Evolutionary conservation across 2,797 vertebrate species (phyloP).

Genomic region (Pogoniulus pusillus): DNA sequence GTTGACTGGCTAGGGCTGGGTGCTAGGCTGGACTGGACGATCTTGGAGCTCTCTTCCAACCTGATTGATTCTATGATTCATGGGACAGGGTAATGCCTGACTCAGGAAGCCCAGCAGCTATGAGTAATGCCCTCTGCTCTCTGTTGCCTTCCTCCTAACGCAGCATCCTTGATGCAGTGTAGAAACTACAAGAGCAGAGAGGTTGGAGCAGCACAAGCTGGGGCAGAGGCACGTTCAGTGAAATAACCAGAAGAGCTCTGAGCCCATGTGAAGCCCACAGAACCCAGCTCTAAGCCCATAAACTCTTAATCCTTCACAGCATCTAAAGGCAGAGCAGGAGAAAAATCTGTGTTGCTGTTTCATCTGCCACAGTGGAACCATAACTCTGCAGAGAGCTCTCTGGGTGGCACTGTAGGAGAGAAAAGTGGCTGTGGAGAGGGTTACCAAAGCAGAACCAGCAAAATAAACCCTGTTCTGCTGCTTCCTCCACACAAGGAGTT

Average conservation of each 20-base stretch:
- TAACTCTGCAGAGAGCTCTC: background rate
- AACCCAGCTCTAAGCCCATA: too few relatives aligned
- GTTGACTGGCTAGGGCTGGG: too few relatives aligned
- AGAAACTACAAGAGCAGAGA: background rate
- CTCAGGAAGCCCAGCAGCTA: background rate
- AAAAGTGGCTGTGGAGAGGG: background rate
- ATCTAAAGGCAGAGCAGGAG: background rate
- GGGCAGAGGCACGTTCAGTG: background rate
- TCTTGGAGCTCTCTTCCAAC: too few relatives aligned
- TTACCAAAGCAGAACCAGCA: background rate
- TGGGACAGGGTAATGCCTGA: background rate
- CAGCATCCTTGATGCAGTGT: background rate
- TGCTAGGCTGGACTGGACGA: too few relatives aligned
- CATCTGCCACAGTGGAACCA: background rate
- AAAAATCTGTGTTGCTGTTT: background rate
- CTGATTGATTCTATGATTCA: too few relatives aligned
- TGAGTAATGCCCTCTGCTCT: background rate
- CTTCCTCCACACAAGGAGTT: background rate
- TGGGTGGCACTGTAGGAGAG: background rate
- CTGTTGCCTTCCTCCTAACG: background rate
- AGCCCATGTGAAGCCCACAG: fast-evolving
- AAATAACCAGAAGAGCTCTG: background rate
- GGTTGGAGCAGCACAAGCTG: background rate
- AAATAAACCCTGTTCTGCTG: background rate
- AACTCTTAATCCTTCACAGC: background rate